phyloP scores from a whole-genome alignment of 2,797 vertebrate species.

The Tolypeutes matacus region DNA sequence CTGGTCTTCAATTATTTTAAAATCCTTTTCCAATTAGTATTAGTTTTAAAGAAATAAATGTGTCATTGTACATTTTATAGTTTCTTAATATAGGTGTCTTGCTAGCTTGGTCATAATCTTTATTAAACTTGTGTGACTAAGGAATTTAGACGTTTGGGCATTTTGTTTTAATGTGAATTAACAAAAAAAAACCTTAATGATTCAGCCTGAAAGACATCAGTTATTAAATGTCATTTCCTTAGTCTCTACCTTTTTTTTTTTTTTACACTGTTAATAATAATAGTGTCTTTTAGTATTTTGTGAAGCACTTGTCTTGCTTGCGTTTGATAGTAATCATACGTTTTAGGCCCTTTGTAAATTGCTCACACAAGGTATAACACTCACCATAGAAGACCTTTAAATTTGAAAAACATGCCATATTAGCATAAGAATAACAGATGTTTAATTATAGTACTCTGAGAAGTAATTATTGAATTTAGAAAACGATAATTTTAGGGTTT shows the following conservation, averaged over 20 bases:
- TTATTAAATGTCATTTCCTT: conserved; percentile 64
- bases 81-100: conserved; percentile 29
- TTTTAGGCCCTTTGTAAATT: conserved; percentile 64
- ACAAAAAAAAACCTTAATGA: conserved; percentile 69
- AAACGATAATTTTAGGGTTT: conserved; percentile 55
- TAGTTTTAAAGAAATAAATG: conserved; percentile 65
- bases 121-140: conserved; percentile 55
- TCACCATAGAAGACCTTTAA: conserved; percentile 47
- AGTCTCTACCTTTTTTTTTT: neutral
- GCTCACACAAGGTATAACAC: conserved; percentile 30
- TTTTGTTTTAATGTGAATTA: conserved; percentile 74
- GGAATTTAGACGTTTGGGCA: conserved; percentile 50
- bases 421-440: conserved; percentile 52
- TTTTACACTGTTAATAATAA: neutral
- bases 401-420: conserved; percentile 69
- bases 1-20: conserved; percentile 59
- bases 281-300: conserved; percentile 57
- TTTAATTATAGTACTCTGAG: conserved; percentile 38
- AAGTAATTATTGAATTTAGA: conserved; percentile 66
- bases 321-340: conserved; percentile 63
- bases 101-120: conserved; percentile 59
- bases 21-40: conserved; percentile 54
- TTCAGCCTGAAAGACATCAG: conserved; percentile 22
- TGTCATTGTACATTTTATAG: neutral
- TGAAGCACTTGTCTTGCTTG: conserved; percentile 54